Percentiles rank a stretch among this genome's conserved stretches.
phyloP scores from a whole-genome alignment of 2,888 invertebrate species.

The Bursaphelenchus okinawaensis region DNA sequence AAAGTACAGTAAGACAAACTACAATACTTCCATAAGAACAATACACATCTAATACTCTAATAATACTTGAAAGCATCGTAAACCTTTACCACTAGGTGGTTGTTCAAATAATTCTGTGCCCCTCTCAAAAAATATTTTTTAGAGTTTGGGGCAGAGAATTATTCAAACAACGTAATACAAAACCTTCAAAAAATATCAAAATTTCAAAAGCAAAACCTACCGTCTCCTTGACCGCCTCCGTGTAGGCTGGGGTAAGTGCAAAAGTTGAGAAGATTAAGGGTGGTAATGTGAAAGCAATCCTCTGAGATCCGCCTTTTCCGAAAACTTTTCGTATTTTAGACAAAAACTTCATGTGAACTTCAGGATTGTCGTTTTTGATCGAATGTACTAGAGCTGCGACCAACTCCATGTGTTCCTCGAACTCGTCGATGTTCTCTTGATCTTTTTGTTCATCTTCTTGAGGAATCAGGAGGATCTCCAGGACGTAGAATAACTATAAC shows the following conservation, averaged over 20 bases:
- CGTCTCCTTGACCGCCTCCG: not conserved
- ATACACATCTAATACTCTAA: too few species aligned
- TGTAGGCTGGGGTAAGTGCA: not conserved
- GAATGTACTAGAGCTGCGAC: constrained; percentile 67
- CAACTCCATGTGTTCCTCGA: constrained; percentile 86
- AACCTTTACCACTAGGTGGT: too few species aligned
- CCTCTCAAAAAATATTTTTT: too few species aligned
- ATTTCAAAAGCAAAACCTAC: not conserved
- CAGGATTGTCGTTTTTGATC: constrained; percentile 63
- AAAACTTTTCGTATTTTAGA: constrained; percentile 81
- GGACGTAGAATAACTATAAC: constrained; percentile 67
- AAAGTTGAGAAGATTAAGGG: constrained; percentile 65
- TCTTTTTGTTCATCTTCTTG: constrained; percentile 69
- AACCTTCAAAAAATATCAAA: too few species aligned
- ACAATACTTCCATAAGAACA: too few species aligned
- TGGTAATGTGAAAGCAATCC: constrained; percentile 85
- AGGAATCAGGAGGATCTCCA: constrained; percentile 79
- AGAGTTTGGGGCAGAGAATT: too few species aligned
- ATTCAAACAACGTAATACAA: too few species aligned
- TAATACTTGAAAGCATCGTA: too few species aligned
- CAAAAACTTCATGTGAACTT: constrained; percentile 69
- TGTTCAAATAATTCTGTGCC: too few species aligned
- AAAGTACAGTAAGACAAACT: too few species aligned
- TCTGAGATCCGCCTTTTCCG: constrained; percentile 78
- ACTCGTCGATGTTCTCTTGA: constrained; percentile 69